Conservation (phyloP, 2,113 vertebrate genomes). For the Casuarius casuarius region DNA sequence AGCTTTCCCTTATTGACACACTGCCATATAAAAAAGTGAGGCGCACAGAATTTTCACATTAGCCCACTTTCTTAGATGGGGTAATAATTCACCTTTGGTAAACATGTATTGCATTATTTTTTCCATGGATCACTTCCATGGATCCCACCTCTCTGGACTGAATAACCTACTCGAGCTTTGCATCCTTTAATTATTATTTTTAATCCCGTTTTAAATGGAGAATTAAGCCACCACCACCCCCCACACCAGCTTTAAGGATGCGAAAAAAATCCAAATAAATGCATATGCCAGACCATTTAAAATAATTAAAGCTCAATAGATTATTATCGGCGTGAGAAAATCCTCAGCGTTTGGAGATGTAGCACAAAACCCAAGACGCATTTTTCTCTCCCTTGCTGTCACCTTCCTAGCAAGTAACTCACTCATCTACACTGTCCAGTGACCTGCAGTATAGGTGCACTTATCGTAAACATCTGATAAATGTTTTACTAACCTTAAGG, state of each 20-base stretch:
- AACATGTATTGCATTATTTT: slow-evolving; percentile 8
- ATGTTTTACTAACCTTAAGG: slow-evolving; percentile 71
- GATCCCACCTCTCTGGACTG: slow-evolving; percentile 15
- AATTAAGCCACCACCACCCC: background rate
- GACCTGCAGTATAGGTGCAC: slow-evolving; percentile 26
- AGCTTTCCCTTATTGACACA: slow-evolving; percentile 74
- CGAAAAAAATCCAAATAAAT: background rate
- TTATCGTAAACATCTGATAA: slow-evolving; percentile 58
- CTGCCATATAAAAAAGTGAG: slow-evolving; percentile 71
- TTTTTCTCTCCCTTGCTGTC: background rate
- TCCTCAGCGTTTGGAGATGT: background rate
- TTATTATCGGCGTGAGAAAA: background rate
- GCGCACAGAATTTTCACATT: slow-evolving; percentile 65
- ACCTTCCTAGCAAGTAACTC: background rate
- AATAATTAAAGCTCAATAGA: background rate
- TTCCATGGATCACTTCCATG: background rate
- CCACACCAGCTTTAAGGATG: background rate
- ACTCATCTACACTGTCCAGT: background rate
- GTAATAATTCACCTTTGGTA: slow-evolving; percentile 58
- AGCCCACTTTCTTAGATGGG: slow-evolving; percentile 50
- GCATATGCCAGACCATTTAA: background rate
- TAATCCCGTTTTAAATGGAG: background rate
- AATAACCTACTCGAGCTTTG: background rate
- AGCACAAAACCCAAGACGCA: background rate
- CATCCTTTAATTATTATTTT: slow-evolving; percentile 39